Conservation (phyloP, 2,888 invertebrate species). For the Macropis europaea region DNA sequence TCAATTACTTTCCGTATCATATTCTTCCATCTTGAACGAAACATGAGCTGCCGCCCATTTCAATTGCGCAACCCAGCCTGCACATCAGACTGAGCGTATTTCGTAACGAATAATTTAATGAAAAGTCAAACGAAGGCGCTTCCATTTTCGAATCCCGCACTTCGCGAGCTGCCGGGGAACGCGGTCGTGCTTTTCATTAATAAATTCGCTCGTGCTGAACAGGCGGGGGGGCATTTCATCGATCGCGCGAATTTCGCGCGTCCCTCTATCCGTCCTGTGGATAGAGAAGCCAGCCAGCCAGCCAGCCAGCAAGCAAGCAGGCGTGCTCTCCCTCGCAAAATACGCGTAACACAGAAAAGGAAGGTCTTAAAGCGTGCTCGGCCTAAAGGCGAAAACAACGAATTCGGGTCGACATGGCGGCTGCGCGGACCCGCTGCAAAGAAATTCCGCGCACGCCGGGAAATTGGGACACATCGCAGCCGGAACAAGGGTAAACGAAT, state of each 20-base stretch:
- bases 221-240: conserved; percentile 5
- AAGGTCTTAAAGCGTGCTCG: conserved; percentile 44
- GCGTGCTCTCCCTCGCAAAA: conserved; percentile 10
- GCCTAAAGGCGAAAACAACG: conserved; percentile 51
- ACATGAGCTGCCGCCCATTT: no score
- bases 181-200: conserved; percentile 15
- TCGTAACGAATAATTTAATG: no score
- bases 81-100: no score
- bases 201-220: conserved; percentile 23
- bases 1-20: no score
- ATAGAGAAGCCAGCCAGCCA: no score
- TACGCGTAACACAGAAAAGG: conserved; percentile 15
- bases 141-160: background rate
- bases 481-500: conserved; percentile 37
- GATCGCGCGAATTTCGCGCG: conserved; percentile 20
- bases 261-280: background rate
- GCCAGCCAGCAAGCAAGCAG: no score
- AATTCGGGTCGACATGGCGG: conserved; percentile 58
- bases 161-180: background rate
- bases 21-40: no score
- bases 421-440: conserved; percentile 46
- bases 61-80: no score
- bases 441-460: conserved; percentile 44
- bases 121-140: background rate
- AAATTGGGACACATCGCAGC: conserved; percentile 43